Evolutionary conservation across 2,797 vertebrate species (phyloP).

Genomic region (Urosaurus nigricauda): DNA sequence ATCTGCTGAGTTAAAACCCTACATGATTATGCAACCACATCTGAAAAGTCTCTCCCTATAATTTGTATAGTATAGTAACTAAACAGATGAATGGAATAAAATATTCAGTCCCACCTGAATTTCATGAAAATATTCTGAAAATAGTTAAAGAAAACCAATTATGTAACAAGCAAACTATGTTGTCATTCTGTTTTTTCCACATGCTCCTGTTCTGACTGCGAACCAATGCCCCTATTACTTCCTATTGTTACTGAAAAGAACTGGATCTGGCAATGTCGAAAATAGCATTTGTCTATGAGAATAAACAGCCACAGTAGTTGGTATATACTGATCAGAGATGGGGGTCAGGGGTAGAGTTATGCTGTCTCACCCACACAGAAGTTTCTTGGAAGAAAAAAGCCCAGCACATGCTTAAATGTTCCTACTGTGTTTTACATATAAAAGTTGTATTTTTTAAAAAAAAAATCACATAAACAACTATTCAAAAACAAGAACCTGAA

Average conservation of each 20-base stretch:
- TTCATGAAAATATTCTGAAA: background rate
- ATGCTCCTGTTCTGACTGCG: background rate
- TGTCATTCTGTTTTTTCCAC: background rate
- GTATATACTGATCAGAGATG: background rate
- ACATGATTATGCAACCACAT: background rate
- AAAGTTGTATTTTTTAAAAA: background rate
- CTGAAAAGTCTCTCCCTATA: background rate
- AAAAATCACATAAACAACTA: background rate
- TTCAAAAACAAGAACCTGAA: background rate
- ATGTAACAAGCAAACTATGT: background rate
- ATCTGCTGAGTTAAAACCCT: background rate
- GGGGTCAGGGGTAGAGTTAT: no score
- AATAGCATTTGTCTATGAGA: background rate
- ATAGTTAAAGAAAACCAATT: background rate
- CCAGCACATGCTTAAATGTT: background rate
- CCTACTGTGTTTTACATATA: background rate
- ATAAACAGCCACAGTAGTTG: background rate
- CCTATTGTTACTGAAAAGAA: background rate
- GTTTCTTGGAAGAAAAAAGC: background rate
- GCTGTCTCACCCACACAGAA: background rate
- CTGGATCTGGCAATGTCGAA: background rate
- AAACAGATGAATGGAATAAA: background rate
- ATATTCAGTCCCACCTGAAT: background rate
- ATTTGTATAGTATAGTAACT: background rate
- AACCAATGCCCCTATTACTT: background rate